A percentile compares a stretch with the other conserved stretches of the same genome.
Conservation (phyloP, 2,113 vertebrate species). For the Phylloscopus trochilus region DNA sequence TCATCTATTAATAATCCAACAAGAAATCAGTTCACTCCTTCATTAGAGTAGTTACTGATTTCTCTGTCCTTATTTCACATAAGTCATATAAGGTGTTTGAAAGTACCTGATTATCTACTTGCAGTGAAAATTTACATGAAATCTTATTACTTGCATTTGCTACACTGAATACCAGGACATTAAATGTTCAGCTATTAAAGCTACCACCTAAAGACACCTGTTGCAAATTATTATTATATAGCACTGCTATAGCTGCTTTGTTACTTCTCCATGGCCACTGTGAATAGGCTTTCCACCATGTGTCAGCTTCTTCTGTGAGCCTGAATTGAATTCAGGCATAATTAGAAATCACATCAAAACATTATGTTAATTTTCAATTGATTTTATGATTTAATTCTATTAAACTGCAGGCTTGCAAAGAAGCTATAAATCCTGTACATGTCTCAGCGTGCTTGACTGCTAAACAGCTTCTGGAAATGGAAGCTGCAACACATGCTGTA, state of each 20-base stretch:
- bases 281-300: neutral
- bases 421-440: slow-evolving; percentile 54
- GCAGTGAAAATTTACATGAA: neutral
- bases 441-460: slow-evolving; percentile 30
- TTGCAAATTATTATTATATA: slow-evolving; percentile 1
- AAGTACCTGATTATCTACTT: neutral
- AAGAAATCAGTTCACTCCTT: neutral
- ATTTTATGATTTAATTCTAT: slow-evolving; percentile 70
- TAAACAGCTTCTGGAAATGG: slow-evolving; percentile 61
- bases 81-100: neutral
- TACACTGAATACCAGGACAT: neutral
- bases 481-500: slow-evolving; percentile 36
- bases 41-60: neutral
- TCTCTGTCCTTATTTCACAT: neutral
- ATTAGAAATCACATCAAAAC: slow-evolving; percentile 68
- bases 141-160: neutral
- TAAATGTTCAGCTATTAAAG: neutral
- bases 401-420: slow-evolving; percentile 58
- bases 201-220: neutral
- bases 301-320: slow-evolving; percentile 13
- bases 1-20: neutral
- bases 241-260: neutral
- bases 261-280: neutral
- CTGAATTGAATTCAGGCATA: slow-evolving; percentile 36
- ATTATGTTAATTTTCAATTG: slow-evolving; percentile 69